Evolutionary conservation across 2,797 vertebrate genomes (phyloP), one percentile per base, ranked within the genome.

Genomic region (Ceyx erithaca): DNA sequence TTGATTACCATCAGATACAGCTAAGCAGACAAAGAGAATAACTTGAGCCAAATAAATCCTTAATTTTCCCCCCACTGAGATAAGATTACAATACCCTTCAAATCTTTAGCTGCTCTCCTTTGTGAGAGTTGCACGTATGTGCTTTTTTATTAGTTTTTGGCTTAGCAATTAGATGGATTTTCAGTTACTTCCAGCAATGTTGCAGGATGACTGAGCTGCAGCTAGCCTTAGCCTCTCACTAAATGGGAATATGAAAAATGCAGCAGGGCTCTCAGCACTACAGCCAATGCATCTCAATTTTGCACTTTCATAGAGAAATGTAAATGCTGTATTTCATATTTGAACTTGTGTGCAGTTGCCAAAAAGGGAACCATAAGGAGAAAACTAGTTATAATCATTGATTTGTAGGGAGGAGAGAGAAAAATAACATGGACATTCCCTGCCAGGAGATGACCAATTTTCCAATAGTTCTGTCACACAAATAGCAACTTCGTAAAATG

Each of bases 201-300:
- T 88, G 87, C 69, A 90, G 75, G 59, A 75, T 75, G 90, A 52
- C 86, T 87, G 88, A 93, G 77, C 82, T 91, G 68, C 89, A 85
- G 93, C 87, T 85, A 59, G 84, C 77, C 90, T 85, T 35, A 40
- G 40, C 7, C 1, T 61, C 88, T 85, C 91, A 43, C 70, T 89
- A 87, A 92, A 93, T 10, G 61, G 72, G 94, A 92, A 80, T 40
- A 85, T 77, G 91, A 96, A 91, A 94, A 96, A 95, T 87, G 87
- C 83, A 93, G 61, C 9, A 18, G 49, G 59, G 70, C 54, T 94
- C 84, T 33, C 80, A 78, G 77, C 69, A 49, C 82, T 58, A 72
- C 77, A 79, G 70, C 49, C 82, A 77, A 75, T 70, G 78, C 91
- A 94, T 93, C 94, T 94, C 92, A 93, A 76, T 90, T 89, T 61